Evolutionary conservation across 2,888 invertebrate genomes (phyloP).

Genomic region (Anaspis maculata): DNA sequence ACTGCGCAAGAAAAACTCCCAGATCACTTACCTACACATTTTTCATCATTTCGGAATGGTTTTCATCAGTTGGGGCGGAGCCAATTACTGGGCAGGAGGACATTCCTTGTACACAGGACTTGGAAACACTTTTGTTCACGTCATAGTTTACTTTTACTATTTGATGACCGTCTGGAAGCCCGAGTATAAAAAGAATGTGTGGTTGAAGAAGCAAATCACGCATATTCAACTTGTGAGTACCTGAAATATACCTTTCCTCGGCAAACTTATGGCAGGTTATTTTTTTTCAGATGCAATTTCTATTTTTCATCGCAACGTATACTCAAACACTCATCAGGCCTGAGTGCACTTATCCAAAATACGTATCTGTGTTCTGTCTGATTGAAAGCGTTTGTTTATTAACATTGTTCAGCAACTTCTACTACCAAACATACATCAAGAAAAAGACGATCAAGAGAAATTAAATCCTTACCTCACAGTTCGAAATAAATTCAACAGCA

Average conservation of each 20-base stretch:
- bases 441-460: no score
- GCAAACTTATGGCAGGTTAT: no score
- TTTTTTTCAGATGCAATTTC: constrained; percentile 54
- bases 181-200: constrained; percentile 57
- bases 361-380: constrained; percentile 47
- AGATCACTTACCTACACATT: constrained; percentile 76
- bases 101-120: constrained; percentile 56
- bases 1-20: constrained; percentile 72
- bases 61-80: constrained; percentile 52
- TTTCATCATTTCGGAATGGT: constrained; percentile 84
- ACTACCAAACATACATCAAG: no score
- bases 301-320: constrained; percentile 50
- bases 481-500: no score
- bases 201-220: constrained; percentile 84
- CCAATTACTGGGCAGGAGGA: constrained; percentile 60
- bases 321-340: constrained; percentile 40
- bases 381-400: constrained; percentile 62
- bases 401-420: constrained; percentile 52
- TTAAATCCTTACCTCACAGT: no score
- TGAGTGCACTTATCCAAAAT: constrained; percentile 53
- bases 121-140: constrained; percentile 68
- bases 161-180: constrained; percentile 65
- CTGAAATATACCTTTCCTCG: not conserved
- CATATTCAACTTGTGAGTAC: constrained; percentile 67
- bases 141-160: constrained; percentile 78